A percentile compares a stretch with the other conserved stretches of the same genome.
These are phyloP conservation scores for Anguilla obscura DNA, from an alignment of 2,797 vertebrate species.

Conservation along the genomic window DNA sequence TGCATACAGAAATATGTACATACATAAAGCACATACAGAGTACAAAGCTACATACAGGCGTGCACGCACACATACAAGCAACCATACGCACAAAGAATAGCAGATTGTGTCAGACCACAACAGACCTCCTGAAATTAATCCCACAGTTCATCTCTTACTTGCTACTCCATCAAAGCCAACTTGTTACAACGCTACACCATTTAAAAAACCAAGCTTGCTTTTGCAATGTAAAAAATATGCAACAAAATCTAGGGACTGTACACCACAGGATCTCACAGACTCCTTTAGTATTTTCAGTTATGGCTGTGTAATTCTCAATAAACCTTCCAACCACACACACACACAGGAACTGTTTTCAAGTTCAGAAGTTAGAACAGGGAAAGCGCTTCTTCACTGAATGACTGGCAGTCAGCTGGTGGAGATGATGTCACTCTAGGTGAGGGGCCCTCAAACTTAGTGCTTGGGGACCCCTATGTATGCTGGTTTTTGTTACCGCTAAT, in stretches of 20 bases:
- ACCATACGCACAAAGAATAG: neutral
- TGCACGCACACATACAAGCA: conserved; percentile 16
- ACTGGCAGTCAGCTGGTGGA: too few relatives aligned
- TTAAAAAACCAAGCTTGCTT: neutral
- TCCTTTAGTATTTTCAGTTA: neutral
- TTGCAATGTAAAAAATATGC: neutral
- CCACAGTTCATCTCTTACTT: neutral
- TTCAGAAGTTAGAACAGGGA: too few relatives aligned
- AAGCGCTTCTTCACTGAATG: too few relatives aligned
- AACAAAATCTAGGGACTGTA: neutral
- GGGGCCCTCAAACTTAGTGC: too few relatives aligned
- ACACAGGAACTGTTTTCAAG: neutral
- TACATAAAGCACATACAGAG: conserved; percentile 25
- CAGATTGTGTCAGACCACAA: neutral
- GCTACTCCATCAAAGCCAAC: neutral
- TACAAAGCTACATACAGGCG: conserved; percentile 18
- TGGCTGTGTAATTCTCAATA: neutral
- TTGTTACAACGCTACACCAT: neutral
- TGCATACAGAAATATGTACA: conserved; percentile 43
- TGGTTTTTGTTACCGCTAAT: too few relatives aligned
- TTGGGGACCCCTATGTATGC: too few relatives aligned
- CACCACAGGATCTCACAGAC: neutral
- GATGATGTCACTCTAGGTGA: too few relatives aligned
- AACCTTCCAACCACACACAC: neutral
- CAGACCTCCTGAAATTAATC: neutral